A percentile compares a stretch with the other conserved stretches of the same genome.
Evolutionary conservation across 1,140 invertebrate genomes (phyloP).

Genomic region (Popillia japonica): DNA sequence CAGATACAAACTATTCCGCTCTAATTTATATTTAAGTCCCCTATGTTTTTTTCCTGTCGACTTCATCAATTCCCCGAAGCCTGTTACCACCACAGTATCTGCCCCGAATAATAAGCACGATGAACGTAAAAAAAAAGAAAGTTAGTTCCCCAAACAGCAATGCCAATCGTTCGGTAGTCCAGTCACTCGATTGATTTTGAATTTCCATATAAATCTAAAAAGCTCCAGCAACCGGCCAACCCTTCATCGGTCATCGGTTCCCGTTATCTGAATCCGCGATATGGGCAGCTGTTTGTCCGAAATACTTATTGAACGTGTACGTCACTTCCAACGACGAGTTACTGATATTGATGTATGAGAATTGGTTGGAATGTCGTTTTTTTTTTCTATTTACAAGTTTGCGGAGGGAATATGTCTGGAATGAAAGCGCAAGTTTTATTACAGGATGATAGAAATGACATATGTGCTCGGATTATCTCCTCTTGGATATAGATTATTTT

Average conservation of each 20-base stretch:
- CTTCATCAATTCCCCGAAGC: background rate
- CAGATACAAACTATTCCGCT: too few species aligned
- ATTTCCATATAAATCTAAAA: slow-evolving; percentile 57
- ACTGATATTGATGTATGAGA: slow-evolving; percentile 11
- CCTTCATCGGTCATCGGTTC: slow-evolving; percentile 45
- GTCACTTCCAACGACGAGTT: background rate
- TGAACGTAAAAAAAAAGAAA: background rate
- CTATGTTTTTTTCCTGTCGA: background rate
- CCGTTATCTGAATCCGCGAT: slow-evolving; percentile 45
- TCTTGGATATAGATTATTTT: too few species aligned
- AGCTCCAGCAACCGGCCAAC: slow-evolving; percentile 47
- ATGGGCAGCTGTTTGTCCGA: background rate
- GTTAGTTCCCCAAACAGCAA: slow-evolving; percentile 33
- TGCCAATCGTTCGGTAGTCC: slow-evolving; percentile 47
- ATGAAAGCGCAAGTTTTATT: background rate
- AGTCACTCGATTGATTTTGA: slow-evolving; percentile 54
- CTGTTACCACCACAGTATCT: background rate
- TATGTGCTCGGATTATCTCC: too few species aligned
- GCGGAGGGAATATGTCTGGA: background rate
- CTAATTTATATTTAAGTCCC: background rate
- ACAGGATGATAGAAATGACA: background rate
- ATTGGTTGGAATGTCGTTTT: slow-evolving; percentile 1
- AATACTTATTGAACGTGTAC: slow-evolving; percentile 11
- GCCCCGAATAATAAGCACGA: background rate
- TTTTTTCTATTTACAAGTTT: background rate